These are phyloP conservation scores for Cryptoprocta ferox DNA, from an alignment of 2,797 vertebrate species.

Conservation along the genomic window DNA sequence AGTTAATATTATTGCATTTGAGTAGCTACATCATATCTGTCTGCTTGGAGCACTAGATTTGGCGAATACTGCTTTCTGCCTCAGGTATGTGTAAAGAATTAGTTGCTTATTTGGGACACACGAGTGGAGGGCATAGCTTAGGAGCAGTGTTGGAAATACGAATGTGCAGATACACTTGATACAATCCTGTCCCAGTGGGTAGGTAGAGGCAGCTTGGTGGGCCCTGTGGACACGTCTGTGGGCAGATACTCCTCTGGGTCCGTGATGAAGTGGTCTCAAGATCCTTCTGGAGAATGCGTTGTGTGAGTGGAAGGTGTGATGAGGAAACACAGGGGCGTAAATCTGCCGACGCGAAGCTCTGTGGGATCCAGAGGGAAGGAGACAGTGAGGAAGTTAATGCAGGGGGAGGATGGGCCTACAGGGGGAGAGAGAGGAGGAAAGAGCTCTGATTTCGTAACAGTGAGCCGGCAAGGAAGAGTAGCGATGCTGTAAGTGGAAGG, in stretches of 20 bases:
- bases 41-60: background rate
- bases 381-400: rapidly evolving
- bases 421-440: rapidly evolving
- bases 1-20: background rate
- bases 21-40: background rate
- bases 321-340: background rate
- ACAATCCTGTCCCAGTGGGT: rapidly evolving
- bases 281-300: rapidly evolving
- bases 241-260: background rate
- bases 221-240: background rate
- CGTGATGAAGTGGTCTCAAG: background rate
- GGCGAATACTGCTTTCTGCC: background rate
- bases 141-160: background rate
- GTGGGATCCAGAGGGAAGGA: background rate
- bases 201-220: background rate
- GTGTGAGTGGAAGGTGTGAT: background rate
- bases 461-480: background rate
- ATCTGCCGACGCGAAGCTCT: rapidly evolving
- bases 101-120: background rate
- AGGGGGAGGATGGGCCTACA: no score
- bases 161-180: rapidly evolving
- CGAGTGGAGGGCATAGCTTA: background rate
- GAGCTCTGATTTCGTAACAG: rapidly evolving
- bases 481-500: rapidly evolving
- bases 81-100: background rate